Conservation (phyloP, 2,113 vertebrate species). For the Tragelaphus scriptus region DNA sequence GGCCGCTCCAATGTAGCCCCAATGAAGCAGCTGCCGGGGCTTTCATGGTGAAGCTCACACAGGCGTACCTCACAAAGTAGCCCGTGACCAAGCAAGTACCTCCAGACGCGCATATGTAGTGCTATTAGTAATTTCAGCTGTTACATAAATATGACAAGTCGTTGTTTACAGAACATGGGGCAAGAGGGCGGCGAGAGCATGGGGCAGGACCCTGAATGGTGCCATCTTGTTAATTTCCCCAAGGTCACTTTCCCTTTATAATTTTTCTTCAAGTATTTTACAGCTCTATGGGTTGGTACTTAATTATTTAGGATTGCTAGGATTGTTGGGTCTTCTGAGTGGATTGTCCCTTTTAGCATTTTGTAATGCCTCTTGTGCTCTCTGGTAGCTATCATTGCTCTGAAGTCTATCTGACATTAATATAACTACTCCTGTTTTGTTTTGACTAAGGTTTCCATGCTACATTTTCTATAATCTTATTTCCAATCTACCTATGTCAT, state of each 20-base stretch:
- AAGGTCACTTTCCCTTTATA: not conserved
- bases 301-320: not conserved
- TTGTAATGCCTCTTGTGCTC: not conserved
- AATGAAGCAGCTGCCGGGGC: not conserved
- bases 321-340: not conserved
- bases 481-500: not conserved
- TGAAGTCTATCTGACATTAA: not conserved
- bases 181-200: not conserved
- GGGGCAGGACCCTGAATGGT: not conserved
- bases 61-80: not conserved
- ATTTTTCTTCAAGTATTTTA: not conserved
- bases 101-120: not conserved
- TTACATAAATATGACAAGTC: not conserved
- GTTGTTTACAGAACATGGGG: not conserved
- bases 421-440: not conserved
- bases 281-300: not conserved
- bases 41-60: not conserved
- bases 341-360: not conserved
- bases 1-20: accelerated
- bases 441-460: not conserved
- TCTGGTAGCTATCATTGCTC: not conserved
- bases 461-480: not conserved
- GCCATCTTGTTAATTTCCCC: not conserved
- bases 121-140: not conserved
- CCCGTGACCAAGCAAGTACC: not conserved